These are phyloP conservation scores for Dolichoris vasculosae DNA, from an alignment of 1,140 invertebrate genomes.

Conservation along the genomic window DNA sequence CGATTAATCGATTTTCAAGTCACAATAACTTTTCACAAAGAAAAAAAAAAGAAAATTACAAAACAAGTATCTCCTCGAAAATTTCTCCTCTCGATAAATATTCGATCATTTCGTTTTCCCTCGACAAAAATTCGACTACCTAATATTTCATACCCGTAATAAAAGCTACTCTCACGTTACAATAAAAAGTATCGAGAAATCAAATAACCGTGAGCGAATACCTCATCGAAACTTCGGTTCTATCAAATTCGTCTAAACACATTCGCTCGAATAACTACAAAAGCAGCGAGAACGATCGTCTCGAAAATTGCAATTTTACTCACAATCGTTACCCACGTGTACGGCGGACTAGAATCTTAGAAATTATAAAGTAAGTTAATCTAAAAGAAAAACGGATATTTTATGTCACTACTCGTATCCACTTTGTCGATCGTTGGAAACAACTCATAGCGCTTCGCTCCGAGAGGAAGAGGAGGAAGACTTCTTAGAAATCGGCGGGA, in stretches of 20 bases:
- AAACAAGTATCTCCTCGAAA: too few species aligned
- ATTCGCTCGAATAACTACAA: neutral
- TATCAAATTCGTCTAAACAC: neutral
- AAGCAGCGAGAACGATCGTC: neutral
- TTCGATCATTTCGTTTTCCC: neutral
- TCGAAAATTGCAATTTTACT: constrained; percentile 9
- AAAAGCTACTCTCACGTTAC: neutral
- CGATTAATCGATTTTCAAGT: too few species aligned
- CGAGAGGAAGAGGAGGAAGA: constrained; percentile 55
- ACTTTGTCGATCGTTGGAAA: constrained; percentile 24
- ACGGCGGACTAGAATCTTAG: neutral
- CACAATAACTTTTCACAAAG: too few species aligned
- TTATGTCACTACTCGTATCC: neutral
- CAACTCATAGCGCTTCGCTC: constrained; percentile 61
- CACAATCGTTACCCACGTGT: neutral
- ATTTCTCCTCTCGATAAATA: neutral
- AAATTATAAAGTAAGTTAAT: neutral
- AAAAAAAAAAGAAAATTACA: too few species aligned
- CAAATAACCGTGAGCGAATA: neutral
- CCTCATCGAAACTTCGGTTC: neutral
- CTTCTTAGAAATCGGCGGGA: constrained; percentile 7
- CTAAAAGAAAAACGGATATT: constrained; percentile 4
- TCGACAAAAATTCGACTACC: neutral
- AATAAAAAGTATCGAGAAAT: neutral
- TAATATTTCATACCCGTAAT: neutral